phyloP scores from a whole-genome alignment of 2,113 vertebrate genomes.

The Cyanoliseus patagonus region DNA sequence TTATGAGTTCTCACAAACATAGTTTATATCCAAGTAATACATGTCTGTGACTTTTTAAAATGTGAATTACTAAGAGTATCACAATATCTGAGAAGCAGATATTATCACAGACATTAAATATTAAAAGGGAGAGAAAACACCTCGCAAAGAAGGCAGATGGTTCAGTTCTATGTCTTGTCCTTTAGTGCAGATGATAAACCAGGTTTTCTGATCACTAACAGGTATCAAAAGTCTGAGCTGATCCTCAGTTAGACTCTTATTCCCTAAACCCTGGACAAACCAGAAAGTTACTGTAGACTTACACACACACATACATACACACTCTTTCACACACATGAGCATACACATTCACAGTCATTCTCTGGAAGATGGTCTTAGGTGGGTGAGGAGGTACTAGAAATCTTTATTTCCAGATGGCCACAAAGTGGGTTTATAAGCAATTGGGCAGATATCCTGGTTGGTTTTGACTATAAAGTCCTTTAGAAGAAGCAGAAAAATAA shows the following conservation, averaged over 20 bases:
- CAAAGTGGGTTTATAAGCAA: not conserved
- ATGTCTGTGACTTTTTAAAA: not conserved
- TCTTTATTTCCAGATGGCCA: not conserved
- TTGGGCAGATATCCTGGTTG: not conserved
- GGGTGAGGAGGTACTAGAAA: not conserved
- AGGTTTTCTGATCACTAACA: not conserved
- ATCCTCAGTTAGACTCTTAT: not conserved
- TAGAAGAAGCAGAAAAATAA: not conserved
- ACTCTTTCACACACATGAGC: not conserved
- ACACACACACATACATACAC: too few relatives aligned
- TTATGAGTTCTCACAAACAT: not conserved
- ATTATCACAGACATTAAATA: not conserved
- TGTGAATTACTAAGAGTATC: not conserved
- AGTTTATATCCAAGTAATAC: not conserved
- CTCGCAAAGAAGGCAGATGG: not conserved
- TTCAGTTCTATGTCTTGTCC: not conserved
- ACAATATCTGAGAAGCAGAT: not conserved
- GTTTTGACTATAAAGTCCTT: not conserved
- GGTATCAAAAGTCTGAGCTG: not conserved
- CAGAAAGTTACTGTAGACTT: not conserved
- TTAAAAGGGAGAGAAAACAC: not conserved
- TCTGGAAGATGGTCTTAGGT: not conserved
- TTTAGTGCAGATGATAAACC: not conserved
- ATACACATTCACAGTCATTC: not conserved
- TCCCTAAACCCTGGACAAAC: not conserved